Conservation (phyloP, 2,888 invertebrate species). For the Panzeria rudis region DNA sequence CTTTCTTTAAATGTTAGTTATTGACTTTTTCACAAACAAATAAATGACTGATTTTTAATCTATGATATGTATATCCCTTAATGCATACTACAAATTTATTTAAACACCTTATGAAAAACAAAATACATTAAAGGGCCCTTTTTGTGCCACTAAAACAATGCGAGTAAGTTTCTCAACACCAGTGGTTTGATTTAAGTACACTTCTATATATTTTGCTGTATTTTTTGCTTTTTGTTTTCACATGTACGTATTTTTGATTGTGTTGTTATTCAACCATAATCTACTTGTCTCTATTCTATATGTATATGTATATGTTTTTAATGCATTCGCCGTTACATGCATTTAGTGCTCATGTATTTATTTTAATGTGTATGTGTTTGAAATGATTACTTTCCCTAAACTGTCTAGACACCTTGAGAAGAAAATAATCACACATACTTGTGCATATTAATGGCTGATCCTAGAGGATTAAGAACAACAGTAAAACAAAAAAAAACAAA, state of each 20-base stretch:
- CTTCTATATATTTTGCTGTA: neutral
- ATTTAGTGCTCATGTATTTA: neutral
- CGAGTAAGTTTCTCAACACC: neutral
- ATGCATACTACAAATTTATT: neutral
- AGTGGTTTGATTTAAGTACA: neutral
- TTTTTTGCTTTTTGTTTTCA: neutral
- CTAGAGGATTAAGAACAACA: neutral
- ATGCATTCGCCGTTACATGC: slow-evolving; percentile 32
- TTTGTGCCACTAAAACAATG: neutral
- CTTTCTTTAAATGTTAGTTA: too few species aligned
- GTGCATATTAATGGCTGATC: slow-evolving; percentile 25
- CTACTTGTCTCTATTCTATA: slow-evolving; percentile 56
- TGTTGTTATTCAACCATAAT: slow-evolving; percentile 64
- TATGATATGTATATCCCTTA: neutral
- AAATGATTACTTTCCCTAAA: slow-evolving; percentile 69
- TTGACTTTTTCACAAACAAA: too few species aligned
- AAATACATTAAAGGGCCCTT: neutral
- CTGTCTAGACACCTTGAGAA: slow-evolving; percentile 71
- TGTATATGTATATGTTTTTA: slow-evolving; percentile 5
- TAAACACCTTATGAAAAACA: slow-evolving; percentile 5
- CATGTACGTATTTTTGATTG: slow-evolving; percentile 12
- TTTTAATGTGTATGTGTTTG: neutral
- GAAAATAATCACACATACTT: slow-evolving; percentile 17
- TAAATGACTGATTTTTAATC: neutral
- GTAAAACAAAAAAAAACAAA: neutral